Conservation (phyloP, 2,888 invertebrate species). For the Phyllotreta cruciferae region DNA sequence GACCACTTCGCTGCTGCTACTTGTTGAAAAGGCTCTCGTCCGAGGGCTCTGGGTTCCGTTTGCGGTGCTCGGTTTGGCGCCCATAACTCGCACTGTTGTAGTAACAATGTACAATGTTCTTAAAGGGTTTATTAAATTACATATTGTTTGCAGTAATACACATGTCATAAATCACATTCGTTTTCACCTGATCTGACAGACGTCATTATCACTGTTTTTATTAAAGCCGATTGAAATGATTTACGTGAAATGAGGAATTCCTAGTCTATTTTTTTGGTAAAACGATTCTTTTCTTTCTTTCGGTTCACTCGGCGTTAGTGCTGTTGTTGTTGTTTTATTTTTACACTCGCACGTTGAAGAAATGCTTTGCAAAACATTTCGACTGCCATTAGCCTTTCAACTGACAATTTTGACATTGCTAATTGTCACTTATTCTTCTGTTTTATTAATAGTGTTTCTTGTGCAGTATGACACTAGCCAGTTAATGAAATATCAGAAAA, state of each 20-base stretch:
- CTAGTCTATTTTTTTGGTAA: conserved; percentile 8
- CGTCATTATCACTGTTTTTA: conserved; percentile 61
- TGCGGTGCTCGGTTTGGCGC: conserved; percentile 85
- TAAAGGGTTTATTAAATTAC: conserved; percentile 39
- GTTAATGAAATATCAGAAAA: too few relatives aligned
- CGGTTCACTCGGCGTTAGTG: conserved; percentile 4
- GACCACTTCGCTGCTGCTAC: conserved; percentile 59
- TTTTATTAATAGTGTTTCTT: too few relatives aligned
- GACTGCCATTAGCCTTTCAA: conserved; percentile 15
- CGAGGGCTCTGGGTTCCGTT: conserved; percentile 77
- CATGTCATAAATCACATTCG: conserved; percentile 62
- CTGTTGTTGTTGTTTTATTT: conserved; percentile 12
- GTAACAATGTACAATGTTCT: conserved; percentile 13
- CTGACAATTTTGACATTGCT: conserved; percentile 23
- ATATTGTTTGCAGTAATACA: conserved; percentile 41
- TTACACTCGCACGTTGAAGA: conserved; percentile 21
- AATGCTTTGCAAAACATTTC: conserved; percentile 27
- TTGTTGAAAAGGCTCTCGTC: conserved; percentile 77
- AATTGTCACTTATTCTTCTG: neutral
- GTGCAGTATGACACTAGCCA: too few relatives aligned
- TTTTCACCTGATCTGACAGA: conserved; percentile 61
- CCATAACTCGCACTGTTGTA: conserved; percentile 64
- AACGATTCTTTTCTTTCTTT: conserved; percentile 7
- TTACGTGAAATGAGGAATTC: conserved; percentile 9
- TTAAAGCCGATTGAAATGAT: conserved; percentile 16